These are phyloP conservation scores for Chironomus tepperi DNA, from an alignment of 1,140 invertebrate genomes.

Conservation along the genomic window DNA sequence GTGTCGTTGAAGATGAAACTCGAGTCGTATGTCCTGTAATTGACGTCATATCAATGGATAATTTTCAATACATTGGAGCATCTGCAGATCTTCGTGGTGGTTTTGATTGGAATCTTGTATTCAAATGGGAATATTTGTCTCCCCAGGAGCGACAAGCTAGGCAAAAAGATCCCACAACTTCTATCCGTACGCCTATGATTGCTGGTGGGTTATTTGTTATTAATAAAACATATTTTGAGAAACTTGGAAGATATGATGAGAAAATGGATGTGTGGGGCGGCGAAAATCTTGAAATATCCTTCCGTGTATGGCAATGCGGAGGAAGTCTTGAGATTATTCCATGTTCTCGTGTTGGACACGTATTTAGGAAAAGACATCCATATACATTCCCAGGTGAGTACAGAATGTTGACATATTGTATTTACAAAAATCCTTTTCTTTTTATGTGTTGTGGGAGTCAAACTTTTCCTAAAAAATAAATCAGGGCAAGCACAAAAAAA, in stretches of 20 bases:
- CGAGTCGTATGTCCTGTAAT: constrained; percentile 92
- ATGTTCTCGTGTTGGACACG: constrained; percentile 82
- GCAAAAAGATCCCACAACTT: constrained; percentile 69
- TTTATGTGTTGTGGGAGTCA: too few relatives aligned
- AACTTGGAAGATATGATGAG: constrained; percentile 93
- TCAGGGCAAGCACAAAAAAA: too few relatives aligned
- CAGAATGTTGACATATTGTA: too few relatives aligned
- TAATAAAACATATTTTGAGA: constrained; percentile 82
- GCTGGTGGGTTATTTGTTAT: constrained; percentile 93
- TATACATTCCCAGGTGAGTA: constrained; percentile 79
- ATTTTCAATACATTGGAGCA: constrained; percentile 93
- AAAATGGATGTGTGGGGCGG: constrained; percentile 88
- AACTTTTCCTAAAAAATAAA: too few relatives aligned
- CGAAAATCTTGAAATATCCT: constrained; percentile 50
- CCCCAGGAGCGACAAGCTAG: constrained; percentile 68
- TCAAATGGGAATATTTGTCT: constrained; percentile 92
- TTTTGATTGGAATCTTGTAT: constrained; percentile 95
- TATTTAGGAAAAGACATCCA: constrained; percentile 87
- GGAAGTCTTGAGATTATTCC: constrained; percentile 90
- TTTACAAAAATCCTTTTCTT: too few relatives aligned
- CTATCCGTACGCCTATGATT: constrained; percentile 86
- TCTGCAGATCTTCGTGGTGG: constrained; percentile 84
- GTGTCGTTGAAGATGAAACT: constrained; percentile 78
- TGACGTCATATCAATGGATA: constrained; percentile 96
- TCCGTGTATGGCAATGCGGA: constrained; percentile 91